phyloP scores from a whole-genome alignment of 2,797 vertebrate species.

The Sebastes elongatus region DNA sequence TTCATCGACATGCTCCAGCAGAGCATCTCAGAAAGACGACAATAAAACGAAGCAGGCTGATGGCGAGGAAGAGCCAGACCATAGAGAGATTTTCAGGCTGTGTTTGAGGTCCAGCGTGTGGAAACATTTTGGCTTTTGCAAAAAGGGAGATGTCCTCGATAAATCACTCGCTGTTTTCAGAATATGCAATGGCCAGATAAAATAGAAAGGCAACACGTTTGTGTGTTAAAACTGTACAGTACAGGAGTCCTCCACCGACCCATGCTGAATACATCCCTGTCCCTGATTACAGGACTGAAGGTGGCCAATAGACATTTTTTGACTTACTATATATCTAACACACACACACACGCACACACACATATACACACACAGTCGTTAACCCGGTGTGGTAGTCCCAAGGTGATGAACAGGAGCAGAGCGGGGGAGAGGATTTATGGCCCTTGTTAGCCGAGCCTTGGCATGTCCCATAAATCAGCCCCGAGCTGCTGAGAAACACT shows the following conservation, averaged over 20 bases:
- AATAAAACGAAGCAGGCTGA: too few relatives aligned
- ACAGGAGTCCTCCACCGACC: background rate
- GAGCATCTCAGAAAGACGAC: too few relatives aligned
- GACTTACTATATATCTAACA: background rate
- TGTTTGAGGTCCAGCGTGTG: too few relatives aligned
- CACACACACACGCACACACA: background rate
- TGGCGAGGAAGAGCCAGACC: too few relatives aligned
- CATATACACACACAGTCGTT: background rate
- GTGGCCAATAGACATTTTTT: background rate
- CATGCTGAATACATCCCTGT: background rate
- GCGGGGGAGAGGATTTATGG: conserved; percentile 67
- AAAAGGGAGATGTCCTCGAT: too few relatives aligned
- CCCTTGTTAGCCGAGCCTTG: conserved; percentile 72
- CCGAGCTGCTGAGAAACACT: conserved; percentile 53
- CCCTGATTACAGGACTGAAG: background rate
- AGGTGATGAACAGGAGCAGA: conserved; percentile 57
- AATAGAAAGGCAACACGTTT: too few relatives aligned
- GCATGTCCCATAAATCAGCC: conserved; percentile 77
- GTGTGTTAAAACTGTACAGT: too few relatives aligned
- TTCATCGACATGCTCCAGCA: too few relatives aligned
- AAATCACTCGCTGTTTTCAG: too few relatives aligned
- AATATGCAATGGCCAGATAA: too few relatives aligned
- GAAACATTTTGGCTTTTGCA: too few relatives aligned
- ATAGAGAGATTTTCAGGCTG: too few relatives aligned
- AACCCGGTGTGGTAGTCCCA: conserved; percentile 26